phyloP scores from a whole-genome alignment of 1,140 invertebrate species.

The Phocides pigmalion region DNA sequence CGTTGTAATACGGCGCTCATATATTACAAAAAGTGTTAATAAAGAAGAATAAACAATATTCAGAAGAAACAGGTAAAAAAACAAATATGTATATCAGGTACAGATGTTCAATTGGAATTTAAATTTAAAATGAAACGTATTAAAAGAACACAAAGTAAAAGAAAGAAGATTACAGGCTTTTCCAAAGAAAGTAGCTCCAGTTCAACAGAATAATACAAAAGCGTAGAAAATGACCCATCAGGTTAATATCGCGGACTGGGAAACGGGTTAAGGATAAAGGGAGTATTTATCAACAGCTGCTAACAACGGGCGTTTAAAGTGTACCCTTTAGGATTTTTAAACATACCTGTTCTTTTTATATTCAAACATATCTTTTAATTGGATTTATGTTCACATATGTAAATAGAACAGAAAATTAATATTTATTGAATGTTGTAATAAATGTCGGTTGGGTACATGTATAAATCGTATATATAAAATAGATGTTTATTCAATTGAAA shows the following conservation, averaged over 20 bases:
- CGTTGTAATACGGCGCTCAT: too few species aligned
- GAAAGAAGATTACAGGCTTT: constrained; percentile 20
- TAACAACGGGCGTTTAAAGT: constrained; percentile 28
- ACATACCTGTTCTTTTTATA: not conserved
- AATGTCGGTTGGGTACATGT: too few species aligned
- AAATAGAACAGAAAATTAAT: too few species aligned
- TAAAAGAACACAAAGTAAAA: constrained; percentile 18
- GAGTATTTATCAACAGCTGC: constrained; percentile 61
- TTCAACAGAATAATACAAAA: constrained; percentile 43
- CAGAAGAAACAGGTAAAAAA: too few species aligned
- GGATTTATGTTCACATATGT: too few species aligned
- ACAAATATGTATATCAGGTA: too few species aligned
- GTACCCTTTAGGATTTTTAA: constrained; percentile 8
- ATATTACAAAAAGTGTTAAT: too few species aligned
- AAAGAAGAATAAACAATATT: too few species aligned
- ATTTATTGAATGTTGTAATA: too few species aligned
- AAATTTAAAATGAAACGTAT: constrained; percentile 1
- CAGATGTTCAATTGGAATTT: not conserved
- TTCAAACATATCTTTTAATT: too few species aligned
- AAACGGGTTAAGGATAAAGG: constrained; percentile 59
- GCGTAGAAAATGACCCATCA: constrained; percentile 51
- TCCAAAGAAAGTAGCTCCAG: constrained; percentile 31
- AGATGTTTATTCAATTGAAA: too few species aligned
- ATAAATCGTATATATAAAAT: too few species aligned
- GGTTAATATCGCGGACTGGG: constrained; percentile 50